Conservation (phyloP, 2,113 vertebrate species). For the Loxodonta africana region DNA sequence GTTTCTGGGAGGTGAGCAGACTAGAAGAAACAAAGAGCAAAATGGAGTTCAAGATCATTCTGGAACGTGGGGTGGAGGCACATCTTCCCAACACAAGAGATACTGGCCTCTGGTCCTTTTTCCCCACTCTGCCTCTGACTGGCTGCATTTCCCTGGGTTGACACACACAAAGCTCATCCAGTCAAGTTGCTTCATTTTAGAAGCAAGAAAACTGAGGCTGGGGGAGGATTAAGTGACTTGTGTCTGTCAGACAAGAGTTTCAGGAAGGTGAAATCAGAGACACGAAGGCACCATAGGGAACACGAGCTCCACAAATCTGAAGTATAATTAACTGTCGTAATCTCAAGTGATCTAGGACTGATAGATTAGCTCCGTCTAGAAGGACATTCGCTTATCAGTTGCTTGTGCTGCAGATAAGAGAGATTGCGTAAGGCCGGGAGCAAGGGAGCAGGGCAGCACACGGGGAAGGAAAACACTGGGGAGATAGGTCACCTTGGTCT, state of each 20-base stretch:
- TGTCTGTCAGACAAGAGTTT: background rate
- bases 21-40: background rate
- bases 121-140: background rate
- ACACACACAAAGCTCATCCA: background rate
- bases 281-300: background rate
- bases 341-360: background rate
- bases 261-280: constrained; percentile 62
- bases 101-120: background rate
- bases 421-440: background rate
- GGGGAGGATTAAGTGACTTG: background rate
- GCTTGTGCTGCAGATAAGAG: background rate
- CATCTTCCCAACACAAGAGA: background rate
- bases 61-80: background rate
- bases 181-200: background rate
- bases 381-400: background rate
- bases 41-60: background rate
- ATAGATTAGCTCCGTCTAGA: background rate
- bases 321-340: constrained; percentile 32
- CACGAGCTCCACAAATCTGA: background rate
- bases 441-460: background rate
- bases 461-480: background rate
- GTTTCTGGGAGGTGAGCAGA: background rate
- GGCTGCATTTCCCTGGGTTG: background rate
- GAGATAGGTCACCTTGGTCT: constrained; percentile 61
- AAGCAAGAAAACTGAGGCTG: background rate